These are phyloP conservation scores for Saturnia pavonia DNA, from an alignment of 2,888 invertebrate species.

Conservation along the genomic window DNA sequence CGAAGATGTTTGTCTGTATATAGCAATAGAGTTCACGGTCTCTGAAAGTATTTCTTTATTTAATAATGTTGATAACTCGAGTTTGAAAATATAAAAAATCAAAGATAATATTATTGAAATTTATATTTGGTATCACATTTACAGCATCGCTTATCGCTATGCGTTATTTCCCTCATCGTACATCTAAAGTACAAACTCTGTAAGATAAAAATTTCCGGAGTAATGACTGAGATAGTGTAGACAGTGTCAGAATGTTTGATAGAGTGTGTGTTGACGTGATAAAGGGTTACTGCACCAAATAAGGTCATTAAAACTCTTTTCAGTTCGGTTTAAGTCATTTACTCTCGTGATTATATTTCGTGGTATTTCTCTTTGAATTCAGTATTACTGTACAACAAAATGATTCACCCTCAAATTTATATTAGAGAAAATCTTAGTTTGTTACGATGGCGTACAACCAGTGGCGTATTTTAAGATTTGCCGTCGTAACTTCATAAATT, in stretches of 20 bases:
- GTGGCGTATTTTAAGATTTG: too few species aligned
- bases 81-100: neutral
- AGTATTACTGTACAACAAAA: too few species aligned
- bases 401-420: too few species aligned
- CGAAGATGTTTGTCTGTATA: neutral
- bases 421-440: too few species aligned
- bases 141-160: conserved; percentile 5
- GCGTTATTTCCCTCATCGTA: conserved; percentile 3
- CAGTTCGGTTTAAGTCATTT: neutral
- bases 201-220: conserved; percentile 11
- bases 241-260: conserved; percentile 9
- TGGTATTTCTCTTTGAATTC: too few species aligned
- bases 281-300: conserved; percentile 8
- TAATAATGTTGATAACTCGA: neutral
- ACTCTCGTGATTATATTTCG: neutral
- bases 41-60: neutral
- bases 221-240: conserved; percentile 10
- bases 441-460: too few species aligned
- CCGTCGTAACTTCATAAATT: too few species aligned
- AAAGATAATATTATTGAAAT: neutral
- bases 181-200: conserved; percentile 2
- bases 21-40: neutral
- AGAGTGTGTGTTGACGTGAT: neutral
- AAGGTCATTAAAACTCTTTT: neutral
- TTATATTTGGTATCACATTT: neutral